Conservation (phyloP, 2,797 vertebrate species). For the Natrix natrix region DNA sequence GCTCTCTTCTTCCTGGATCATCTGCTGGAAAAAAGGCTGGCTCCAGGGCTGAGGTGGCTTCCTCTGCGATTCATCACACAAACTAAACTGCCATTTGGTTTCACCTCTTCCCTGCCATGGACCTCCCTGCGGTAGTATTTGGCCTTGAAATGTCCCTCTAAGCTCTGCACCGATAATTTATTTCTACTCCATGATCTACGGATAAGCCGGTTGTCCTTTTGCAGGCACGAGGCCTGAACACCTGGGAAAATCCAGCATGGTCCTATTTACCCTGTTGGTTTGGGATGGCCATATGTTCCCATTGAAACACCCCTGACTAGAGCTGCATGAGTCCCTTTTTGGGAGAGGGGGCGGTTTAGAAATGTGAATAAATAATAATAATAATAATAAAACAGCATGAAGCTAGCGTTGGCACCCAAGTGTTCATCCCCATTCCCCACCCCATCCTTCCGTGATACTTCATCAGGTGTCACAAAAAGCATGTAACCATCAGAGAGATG, state of each 20-base stretch:
- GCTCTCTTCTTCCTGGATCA: neutral
- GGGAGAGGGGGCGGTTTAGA: no score
- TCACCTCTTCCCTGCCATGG: neutral
- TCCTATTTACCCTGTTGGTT: neutral
- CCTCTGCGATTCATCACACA: neutral
- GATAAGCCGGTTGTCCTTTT: neutral
- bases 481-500: neutral
- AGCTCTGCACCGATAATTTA: neutral
- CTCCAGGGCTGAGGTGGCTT: neutral
- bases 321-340: no score
- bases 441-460: neutral
- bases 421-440: neutral
- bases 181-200: neutral
- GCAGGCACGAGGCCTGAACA: neutral
- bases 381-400: neutral
- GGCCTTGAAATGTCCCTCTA: neutral
- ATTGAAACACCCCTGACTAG: neutral
- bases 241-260: neutral
- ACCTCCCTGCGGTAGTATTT: neutral
- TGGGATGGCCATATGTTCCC: neutral
- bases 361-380: no score
- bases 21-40: neutral
- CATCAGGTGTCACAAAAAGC: neutral
- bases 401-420: neutral
- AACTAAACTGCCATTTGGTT: neutral